These are phyloP conservation scores for Microcebus ravelobensis DNA, from an alignment of 2,113 vertebrate genomes.

Conservation along the genomic window DNA sequence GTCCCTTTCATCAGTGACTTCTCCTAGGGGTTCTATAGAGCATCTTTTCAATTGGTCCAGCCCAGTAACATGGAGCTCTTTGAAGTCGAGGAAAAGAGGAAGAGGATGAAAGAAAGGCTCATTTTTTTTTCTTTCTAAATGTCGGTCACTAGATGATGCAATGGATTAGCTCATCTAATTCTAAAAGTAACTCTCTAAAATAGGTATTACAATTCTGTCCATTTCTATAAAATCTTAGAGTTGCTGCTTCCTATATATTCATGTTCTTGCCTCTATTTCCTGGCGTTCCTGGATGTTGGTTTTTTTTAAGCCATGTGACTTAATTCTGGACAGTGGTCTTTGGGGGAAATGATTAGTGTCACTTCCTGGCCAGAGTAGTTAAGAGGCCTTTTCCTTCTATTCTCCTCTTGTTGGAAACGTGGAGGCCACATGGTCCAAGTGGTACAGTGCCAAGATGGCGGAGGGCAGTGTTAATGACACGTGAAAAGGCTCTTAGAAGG, in stretches of 20 bases:
- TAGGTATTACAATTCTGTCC: neutral
- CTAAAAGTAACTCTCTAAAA: neutral
- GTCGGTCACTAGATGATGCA: neutral
- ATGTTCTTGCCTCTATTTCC: neutral
- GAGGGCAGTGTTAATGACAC: neutral
- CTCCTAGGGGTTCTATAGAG: neutral
- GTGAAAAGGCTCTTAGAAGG: neutral
- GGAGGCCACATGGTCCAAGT: rapidly evolving
- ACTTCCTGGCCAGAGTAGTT: neutral
- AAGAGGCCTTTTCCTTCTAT: no score
- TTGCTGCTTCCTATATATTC: neutral
- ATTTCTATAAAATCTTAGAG: neutral
- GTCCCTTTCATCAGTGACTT: neutral
- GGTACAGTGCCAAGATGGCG: neutral
- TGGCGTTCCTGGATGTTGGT: neutral
- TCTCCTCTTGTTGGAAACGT: neutral
- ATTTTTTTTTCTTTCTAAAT: neutral
- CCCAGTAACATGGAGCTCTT: neutral
- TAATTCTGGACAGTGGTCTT: neutral
- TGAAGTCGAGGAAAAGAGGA: neutral
- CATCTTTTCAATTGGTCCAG: neutral
- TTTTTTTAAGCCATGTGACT: neutral
- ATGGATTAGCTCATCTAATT: neutral
- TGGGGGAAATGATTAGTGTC: neutral
- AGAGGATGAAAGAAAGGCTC: neutral